Percentiles rank a stretch among this genome's conserved stretches.
Conservation (phyloP, 2,797 vertebrate species). For the Neosilurus hyrtlii region DNA sequence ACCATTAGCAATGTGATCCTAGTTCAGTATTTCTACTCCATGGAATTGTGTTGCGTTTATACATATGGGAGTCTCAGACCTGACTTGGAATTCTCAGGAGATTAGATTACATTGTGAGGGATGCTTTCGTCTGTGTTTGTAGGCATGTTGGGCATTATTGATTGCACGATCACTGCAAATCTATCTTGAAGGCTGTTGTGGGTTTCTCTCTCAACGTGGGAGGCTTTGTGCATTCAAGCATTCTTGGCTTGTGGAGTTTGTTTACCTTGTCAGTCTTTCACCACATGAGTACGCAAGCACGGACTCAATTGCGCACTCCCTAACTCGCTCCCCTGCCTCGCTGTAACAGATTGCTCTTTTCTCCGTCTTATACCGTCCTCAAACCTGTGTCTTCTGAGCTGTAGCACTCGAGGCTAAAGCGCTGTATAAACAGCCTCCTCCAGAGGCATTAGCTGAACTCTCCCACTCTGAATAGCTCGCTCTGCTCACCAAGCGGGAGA, state of each 20-base stretch:
- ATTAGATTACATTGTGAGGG: background rate
- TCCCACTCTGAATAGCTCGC: constrained; percentile 31
- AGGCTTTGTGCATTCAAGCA: background rate
- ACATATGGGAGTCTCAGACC: background rate
- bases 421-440: constrained; percentile 45
- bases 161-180: constrained; percentile 2
- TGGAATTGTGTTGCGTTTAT: background rate
- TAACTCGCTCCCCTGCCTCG: background rate
- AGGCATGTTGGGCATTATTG: background rate
- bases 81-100: background rate
- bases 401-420: constrained; percentile 29
- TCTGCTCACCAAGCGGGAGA: constrained; percentile 51
- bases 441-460: constrained; percentile 23
- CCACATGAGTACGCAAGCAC: constrained; percentile 4
- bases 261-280: constrained; percentile 24
- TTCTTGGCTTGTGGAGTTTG: constrained; percentile 21
- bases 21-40: background rate
- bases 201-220: constrained; percentile 13
- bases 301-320: background rate
- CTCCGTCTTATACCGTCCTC: background rate
- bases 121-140: background rate
- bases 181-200: constrained; percentile 10
- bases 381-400: constrained; percentile 21
- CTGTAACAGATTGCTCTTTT: constrained; percentile 19
- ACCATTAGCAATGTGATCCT: background rate